A percentile compares a stretch with the other conserved stretches of the same genome.
Evolutionary conservation across 2,113 vertebrate species (phyloP).

Genomic region (Daboia siamensis): DNA sequence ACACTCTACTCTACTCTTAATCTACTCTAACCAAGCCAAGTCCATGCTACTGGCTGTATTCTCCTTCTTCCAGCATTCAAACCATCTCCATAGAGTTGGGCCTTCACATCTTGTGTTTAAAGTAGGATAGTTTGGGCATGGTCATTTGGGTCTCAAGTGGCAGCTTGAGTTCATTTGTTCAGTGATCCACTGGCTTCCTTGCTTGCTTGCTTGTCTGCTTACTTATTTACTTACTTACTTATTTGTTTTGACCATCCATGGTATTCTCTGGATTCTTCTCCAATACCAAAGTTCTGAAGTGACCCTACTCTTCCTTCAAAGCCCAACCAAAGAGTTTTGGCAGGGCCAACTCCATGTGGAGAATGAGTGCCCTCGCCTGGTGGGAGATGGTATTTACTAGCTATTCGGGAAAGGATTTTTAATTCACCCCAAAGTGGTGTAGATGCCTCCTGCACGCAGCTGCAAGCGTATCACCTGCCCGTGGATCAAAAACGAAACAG

Average conservation of each 20-base stretch:
- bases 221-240: background rate
- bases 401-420: background rate
- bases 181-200: background rate
- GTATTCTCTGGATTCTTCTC: background rate
- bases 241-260: background rate
- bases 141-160: background rate
- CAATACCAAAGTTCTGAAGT: background rate
- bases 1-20: no score
- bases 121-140: background rate
- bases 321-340: background rate
- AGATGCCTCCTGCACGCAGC: no score
- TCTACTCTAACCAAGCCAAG: background rate
- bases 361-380: slow-evolving; percentile 21
- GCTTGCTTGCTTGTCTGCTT: no score
- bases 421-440: background rate
- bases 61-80: background rate
- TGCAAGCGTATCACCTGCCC: background rate
- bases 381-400: background rate
- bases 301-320: background rate
- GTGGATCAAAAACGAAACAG: background rate
- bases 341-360: background rate
- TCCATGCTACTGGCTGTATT: background rate
- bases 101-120: background rate
- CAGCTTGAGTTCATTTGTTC: background rate
- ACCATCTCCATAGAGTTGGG: background rate